Evolutionary conservation across 2,797 vertebrate genomes (phyloP).

Genomic region (Triplophysa yarkandensis): DNA sequence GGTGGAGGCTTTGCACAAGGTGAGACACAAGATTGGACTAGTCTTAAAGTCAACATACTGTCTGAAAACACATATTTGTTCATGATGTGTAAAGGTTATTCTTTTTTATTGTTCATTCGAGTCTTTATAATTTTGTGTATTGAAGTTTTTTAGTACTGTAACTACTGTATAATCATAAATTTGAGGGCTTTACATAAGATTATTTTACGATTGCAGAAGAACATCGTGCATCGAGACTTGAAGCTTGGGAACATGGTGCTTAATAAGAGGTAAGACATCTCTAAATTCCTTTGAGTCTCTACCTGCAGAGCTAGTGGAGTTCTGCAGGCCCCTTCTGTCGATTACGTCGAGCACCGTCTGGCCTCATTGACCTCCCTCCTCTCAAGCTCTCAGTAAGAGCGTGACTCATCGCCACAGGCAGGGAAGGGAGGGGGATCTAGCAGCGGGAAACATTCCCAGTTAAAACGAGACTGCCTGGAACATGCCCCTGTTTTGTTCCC

Average conservation of each 20-base stretch:
- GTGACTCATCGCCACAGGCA: slow-evolving; percentile 61
- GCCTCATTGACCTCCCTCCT: slow-evolving; percentile 37
- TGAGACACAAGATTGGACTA: slow-evolving; percentile 56
- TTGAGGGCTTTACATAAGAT: neutral
- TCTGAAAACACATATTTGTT: neutral
- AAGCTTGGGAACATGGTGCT: slow-evolving; percentile 99
- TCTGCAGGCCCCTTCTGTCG: slow-evolving; percentile 43
- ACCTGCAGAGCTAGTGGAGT: slow-evolving; percentile 25
- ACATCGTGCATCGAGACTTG: slow-evolving; percentile 98
- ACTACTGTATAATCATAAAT: no score
- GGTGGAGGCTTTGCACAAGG: slow-evolving; percentile 98
- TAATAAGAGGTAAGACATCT: slow-evolving; percentile 91
- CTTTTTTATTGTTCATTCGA: no score
- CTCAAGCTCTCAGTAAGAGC: slow-evolving; percentile 49
- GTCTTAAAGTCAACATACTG: neutral
- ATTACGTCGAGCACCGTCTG: slow-evolving; percentile 33
- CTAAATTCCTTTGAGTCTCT: neutral
- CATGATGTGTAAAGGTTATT: neutral
- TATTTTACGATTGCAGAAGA: slow-evolving; percentile 83
- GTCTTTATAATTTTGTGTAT: no score
- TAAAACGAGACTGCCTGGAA: slow-evolving; percentile 47
- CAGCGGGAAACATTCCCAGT: slow-evolving; percentile 50
- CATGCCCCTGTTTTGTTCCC: slow-evolving; percentile 57
- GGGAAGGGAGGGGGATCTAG: slow-evolving; percentile 37
- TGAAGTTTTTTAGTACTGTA: no score